A percentile compares a stretch with the other conserved stretches of the same genome.
These are phyloP conservation scores for Enteromius thamalakanensis DNA, from an alignment of 2,797 vertebrate species.

Conservation along the genomic window DNA sequence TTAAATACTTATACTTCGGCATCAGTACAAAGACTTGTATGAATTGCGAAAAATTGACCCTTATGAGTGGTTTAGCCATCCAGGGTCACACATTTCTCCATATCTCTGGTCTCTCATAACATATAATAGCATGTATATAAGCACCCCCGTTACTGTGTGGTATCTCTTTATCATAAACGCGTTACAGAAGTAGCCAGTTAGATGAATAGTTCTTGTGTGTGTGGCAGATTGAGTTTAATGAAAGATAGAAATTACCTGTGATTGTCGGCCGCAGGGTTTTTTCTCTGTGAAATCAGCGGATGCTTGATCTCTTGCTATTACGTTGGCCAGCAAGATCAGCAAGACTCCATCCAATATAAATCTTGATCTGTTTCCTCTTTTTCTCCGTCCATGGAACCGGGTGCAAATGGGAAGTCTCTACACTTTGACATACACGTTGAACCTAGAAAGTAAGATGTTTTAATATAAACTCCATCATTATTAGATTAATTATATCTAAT, in stretches of 20 bases:
- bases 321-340: not conserved
- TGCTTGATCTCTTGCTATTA: constrained; percentile 1
- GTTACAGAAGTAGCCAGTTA: not conserved
- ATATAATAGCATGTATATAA: not conserved
- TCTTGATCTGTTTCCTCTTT: constrained; percentile 59
- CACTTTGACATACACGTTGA: constrained; percentile 20
- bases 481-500: too few species aligned
- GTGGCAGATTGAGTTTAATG: not conserved
- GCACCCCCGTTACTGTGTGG: not conserved
- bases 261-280: constrained; percentile 3
- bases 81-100: too few species aligned
- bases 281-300: not conserved
- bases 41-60: too few species aligned
- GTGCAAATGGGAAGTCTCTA: constrained; percentile 57
- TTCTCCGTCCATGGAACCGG: constrained; percentile 35
- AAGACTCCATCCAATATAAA: constrained; percentile 34
- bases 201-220: not conserved
- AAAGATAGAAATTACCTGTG: constrained; percentile 27
- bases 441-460: constrained; percentile 30
- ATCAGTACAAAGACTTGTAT: too few species aligned
- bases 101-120: not conserved
- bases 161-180: not conserved
- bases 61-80: too few species aligned
- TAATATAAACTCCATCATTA: not conserved
- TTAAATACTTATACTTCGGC: too few species aligned